Percentiles rank a stretch among this genome's conserved stretches.
Evolutionary conservation across 2,113 vertebrate species (phyloP).

Genomic region (Nesogale talazaci): DNA sequence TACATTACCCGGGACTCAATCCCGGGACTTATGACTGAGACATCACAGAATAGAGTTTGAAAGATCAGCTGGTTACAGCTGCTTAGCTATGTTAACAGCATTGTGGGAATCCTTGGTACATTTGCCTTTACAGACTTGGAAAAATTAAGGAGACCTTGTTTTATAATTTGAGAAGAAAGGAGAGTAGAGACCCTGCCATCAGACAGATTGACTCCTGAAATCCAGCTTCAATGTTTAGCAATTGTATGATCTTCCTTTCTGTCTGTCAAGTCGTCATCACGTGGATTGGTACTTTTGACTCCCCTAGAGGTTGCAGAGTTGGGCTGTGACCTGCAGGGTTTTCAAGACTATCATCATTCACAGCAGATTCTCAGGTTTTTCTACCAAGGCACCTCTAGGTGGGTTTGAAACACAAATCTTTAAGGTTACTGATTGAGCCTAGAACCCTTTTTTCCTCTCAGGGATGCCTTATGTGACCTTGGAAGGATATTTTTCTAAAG

Average conservation of each 20-base stretch:
- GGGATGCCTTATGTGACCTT: neutral
- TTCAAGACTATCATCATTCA: neutral
- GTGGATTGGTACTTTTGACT: neutral
- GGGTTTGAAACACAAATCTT: neutral
- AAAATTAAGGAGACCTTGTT: neutral
- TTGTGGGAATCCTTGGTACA: neutral
- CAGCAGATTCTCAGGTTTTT: neutral
- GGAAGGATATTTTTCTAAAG: no score
- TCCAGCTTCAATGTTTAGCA: neutral
- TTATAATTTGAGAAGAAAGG: neutral
- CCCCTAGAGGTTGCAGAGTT: neutral
- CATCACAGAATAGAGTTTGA: neutral
- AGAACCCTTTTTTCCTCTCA: neutral
- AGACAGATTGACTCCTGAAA: neutral
- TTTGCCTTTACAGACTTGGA: neutral
- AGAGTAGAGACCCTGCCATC: neutral
- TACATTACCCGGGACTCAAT: neutral
- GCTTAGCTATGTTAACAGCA: neutral
- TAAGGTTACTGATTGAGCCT: neutral
- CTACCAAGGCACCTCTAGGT: neutral
- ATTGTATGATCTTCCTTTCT: neutral
- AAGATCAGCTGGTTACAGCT: neutral
- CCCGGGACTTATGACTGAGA: neutral
- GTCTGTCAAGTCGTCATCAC: neutral
- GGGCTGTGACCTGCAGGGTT: neutral